Evolutionary conservation across 2,888 invertebrate genomes (phyloP), one percentile per base, ranked within the genome.

Genomic region (Drosophila dives): DNA sequence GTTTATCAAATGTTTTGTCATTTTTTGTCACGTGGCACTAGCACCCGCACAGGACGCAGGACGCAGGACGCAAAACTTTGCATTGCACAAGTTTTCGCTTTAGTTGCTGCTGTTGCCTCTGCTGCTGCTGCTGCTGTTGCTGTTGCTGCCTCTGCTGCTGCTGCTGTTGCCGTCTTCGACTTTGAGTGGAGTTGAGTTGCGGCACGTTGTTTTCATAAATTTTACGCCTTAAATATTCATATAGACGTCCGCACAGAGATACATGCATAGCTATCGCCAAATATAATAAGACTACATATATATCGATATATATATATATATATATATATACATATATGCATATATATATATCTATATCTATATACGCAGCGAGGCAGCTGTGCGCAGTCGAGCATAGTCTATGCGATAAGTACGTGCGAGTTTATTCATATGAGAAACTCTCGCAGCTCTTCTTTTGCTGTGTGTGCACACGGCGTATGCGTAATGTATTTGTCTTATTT

Each of bases 391-490:
- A 72, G 86, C 90, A 77, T 86, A 84, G 90, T 86, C 88, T 85
- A 89, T 86, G 86, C 86, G 90, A 86, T 86, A 86, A 86, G 90
- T 86, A 86, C 86, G 86, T 86, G 86, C 83, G 88, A 89, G 86
- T 85, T 87, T 89, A 86, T 89, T 87, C 88, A 86, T 86, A 87
- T 85, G 81, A 72, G 75, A 86, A 65, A 81, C 49, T 76, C 76
- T 38, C 26, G 38, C 68, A 50, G 26, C 48, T 45, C 33, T 6
- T 59, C 23, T 3, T 55, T n/a, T 61, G 63, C 61, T 61, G 42
- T 64, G 77, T 64, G 67, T n/a, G 23, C 69, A 81, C 84, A 71
- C 72, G 79, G 81, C 89, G 84, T 79, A 84, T 84, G 71, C 84
- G 84, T 86, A 84, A 86, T 85, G 89, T 81, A 81, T 89, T 89